Base-by-base conservation (phyloP, 1,140 invertebrate species). In the Microplitis demolitor region DNA sequence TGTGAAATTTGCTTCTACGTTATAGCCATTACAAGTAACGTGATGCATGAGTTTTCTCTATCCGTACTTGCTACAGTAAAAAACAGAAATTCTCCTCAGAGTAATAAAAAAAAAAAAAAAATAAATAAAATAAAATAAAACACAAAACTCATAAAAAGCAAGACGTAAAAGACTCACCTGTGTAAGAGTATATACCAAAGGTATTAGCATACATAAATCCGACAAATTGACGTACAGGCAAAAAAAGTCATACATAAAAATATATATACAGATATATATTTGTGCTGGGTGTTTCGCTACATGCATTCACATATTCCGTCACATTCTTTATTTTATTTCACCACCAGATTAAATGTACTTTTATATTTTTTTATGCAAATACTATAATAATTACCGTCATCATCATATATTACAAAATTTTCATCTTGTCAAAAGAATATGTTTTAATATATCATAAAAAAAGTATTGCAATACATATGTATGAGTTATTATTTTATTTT, bases 161-260 rank as follows among this genome's bases (percentile, higher is more conserved):
- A 66, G 39, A 39, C 24, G 45, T 13, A 37, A 45, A 14, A 50
- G 39, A 45, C 14, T 16, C 35, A 50, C 13, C 63, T 66, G n/a
- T 45, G 37, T 33, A 61, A 24, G 33, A 31, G 6, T 33, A 33
- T n/a, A 58, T 33, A 61, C 4, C 4, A 61, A 11, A 61, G 5
- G 60, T 33, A 61, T 64, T 64, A 64, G 35, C 62, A 39, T 64
- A 24, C 35, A 37, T 39, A 39, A 64, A 64, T 50, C 62, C 35
- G 34, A 37, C 33, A 64, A 64, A 64, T 64, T 64, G 62, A 64
- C 37, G 35, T 35, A 4, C 24, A 16, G n/a, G 33, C 31, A 35
- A 34, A 64, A 39, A 34, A 64, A 34, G 13, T n/a, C 54, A 16
- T 31, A 14, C 14, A 14, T n/a, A n/a, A 13, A 35, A 3, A n/a